Base-by-base conservation (phyloP, 2,888 invertebrate species). In the Nysson spinosus region DNA sequence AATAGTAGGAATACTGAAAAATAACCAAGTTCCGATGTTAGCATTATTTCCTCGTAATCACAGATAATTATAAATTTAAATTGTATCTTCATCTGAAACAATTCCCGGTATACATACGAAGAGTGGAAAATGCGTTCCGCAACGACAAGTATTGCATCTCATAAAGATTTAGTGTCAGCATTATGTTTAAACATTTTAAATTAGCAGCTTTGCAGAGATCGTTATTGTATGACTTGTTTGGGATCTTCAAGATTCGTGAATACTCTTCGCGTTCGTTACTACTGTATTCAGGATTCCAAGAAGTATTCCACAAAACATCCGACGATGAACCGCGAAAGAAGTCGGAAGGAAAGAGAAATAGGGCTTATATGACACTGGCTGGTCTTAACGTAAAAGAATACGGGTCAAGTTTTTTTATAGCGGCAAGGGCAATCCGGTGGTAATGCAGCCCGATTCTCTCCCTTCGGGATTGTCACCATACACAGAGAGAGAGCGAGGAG, bases 401-500 rank as follows among this genome's bases (percentile, higher is more conserved):
- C 49, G 49, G 68, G 62, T 68, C 69, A 62, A 62, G 68, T 44
- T 46, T 61, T 67, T 68, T 69, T 57, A 69, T 57, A 67, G 42
- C 26, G 14, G 40, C 69, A 57, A 67, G 67, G 42, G 52, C 50
- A 69, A 67, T 69, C 52, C 32, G 20, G 32, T 35, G 57, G 62
- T 69, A 69, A 69, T 69, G 54, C 54, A 69, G 39, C 57, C 46
- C 54, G 62, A 63, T 63, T 58, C 44, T 50, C 50, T 49, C 68
- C 46, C 54, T 58, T 50, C 37, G 51, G 56, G 66, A 65, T 60
- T 50, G 54, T 43, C 49, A n/a, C 11, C 17, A 22, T 39, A 35
- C 22, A 32, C 24, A 6, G 28, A 32, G 19, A 24, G 11, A 14
- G 22, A n/a, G n/a, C n/a, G n/a, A n/a, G n/a, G n/a, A 46, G 26